Evolutionary conservation across 2,113 vertebrate species (phyloP), one percentile per base, ranked within the genome.

Genomic region (Nettapus auritus): DNA sequence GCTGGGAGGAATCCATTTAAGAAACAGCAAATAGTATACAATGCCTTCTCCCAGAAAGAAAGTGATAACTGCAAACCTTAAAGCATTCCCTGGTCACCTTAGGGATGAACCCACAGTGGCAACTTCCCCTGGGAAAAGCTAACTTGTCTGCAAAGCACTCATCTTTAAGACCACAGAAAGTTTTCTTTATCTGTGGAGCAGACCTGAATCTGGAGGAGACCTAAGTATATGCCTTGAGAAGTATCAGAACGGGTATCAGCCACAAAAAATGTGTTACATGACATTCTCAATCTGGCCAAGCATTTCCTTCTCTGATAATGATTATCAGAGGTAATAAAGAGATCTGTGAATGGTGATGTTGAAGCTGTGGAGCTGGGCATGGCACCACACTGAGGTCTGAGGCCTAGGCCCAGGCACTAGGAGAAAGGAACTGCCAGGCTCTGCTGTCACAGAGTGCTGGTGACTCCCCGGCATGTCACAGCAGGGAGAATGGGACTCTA

Each of bases 341-440:
- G 33, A 22, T 60, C 34, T 28, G 18, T 13, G 57, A 63, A 29
- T 1, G 6, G 9, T 0, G 0, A 29, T 1, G 2, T 46, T 4
- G 1, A 16, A 57, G 53, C n/a, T 2, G 1, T n/a, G 36, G 25
- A 56, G 38, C n/a, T 2, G 2, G 66, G 26, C 62, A 52, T 15
- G 10, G 16, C 34, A 52, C 31, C 36, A 67, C 62, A 25, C 3
- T n/a, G 40, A 33, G 25, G 57, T 36, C 36, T 7, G 40, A 88
- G 63, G 57, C 22, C 18, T 21, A 33, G 44, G 6, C 33, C n/a
- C 2, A 1, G 56, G 21, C 0, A 0, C 46, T 64, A 57, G 3
- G 29, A 36, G 31, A 19, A 1, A 2, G 36, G 48, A 20, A 18
- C 8, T 71, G 53, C 29, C 1, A 6, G 28, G 19, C 33, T 53